phyloP scores from a whole-genome alignment of 1,140 invertebrate genomes.

The Periplaneta americana region DNA sequence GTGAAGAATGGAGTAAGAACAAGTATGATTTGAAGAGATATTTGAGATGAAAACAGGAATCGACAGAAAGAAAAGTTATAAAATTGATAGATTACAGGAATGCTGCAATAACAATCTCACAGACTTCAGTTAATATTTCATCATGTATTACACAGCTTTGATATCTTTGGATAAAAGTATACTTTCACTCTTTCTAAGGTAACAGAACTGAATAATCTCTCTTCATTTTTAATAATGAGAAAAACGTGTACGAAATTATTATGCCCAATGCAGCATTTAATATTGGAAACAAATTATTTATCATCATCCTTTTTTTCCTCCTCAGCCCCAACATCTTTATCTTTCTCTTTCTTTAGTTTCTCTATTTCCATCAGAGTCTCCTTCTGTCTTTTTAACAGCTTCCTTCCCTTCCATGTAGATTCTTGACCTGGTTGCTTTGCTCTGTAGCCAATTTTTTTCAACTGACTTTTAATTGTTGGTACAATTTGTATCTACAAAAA shows the following conservation, averaged over 20 bases:
- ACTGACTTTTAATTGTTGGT: slow-evolving; percentile 36
- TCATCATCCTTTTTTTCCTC: not conserved
- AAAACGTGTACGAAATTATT: too few species aligned
- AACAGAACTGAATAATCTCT: not conserved
- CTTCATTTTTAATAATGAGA: slow-evolving; percentile 16
- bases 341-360: not conserved
- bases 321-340: not conserved
- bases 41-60: too few species aligned
- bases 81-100: too few species aligned
- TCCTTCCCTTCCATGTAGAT: not conserved
- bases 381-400: not conserved
- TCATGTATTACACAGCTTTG: too few species aligned
- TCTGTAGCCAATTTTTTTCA: slow-evolving; percentile 24
- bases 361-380: not conserved
- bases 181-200: not conserved
- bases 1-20: too few species aligned
- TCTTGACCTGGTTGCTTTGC: not conserved
- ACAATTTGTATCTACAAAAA: slow-evolving; percentile 39
- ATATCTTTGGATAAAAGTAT: not conserved
- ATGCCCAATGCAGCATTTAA: too few species aligned
- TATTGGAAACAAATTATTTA: too few species aligned
- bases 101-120: too few species aligned
- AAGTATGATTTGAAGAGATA: too few species aligned
- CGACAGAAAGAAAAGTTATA: too few species aligned
- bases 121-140: too few species aligned